These are phyloP conservation scores for Tokudaia muenninki DNA, from an alignment of 2,797 vertebrate species.

Conservation along the genomic window DNA sequence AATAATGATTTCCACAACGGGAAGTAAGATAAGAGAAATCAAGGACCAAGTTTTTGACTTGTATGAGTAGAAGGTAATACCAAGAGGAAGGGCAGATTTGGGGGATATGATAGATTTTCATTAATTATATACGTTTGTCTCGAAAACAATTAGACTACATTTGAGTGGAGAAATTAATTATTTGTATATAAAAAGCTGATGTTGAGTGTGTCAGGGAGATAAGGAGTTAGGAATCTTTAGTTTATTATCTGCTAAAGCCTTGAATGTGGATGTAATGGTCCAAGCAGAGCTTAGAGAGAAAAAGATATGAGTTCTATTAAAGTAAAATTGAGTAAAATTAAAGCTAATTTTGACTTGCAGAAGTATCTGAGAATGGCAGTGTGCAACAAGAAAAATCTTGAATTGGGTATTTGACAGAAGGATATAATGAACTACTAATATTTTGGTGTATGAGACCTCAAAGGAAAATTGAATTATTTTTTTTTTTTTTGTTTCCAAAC, in stretches of 20 bases:
- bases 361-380: neutral
- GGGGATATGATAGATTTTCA: neutral
- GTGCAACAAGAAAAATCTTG: conserved; percentile 24
- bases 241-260: neutral
- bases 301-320: neutral
- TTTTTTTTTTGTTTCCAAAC: conserved; percentile 71
- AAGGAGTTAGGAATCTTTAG: neutral
- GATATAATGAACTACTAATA: neutral
- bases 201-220: neutral
- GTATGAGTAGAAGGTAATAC: neutral
- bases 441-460: conserved; percentile 26
- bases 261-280: neutral
- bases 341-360: neutral
- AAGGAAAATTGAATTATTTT: conserved; percentile 65
- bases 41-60: conserved; percentile 22
- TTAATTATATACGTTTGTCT: conserved; percentile 28
- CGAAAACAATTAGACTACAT: neutral
- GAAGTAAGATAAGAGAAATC: conserved; percentile 17
- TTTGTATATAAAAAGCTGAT: conserved; percentile 8
- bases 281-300: neutral
- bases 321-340: conserved; percentile 58
- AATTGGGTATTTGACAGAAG: conserved; percentile 44
- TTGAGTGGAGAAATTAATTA: conserved; percentile 19
- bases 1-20: neutral
- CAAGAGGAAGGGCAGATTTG: neutral